A percentile compares a stretch with the other conserved stretches of the same genome.
Evolutionary conservation across 2,113 vertebrate species (phyloP).

Genomic region (Anthoscopus minutus): DNA sequence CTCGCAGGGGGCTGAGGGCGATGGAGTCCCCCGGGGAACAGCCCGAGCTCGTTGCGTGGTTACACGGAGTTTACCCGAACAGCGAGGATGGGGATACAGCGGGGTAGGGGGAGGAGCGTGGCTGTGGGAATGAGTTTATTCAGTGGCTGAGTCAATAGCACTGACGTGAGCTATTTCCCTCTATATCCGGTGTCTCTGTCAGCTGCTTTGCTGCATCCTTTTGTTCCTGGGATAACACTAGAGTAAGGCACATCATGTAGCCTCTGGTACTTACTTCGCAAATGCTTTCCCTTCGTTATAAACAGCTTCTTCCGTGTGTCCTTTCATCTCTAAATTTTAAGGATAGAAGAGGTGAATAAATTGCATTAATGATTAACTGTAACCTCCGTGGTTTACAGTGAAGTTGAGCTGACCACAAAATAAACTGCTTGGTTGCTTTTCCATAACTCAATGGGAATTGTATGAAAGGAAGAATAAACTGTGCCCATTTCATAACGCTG

Average conservation of each 20-base stretch:
- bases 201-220: conserved; percentile 50
- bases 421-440: background rate
- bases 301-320: background rate
- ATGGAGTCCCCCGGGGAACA: background rate
- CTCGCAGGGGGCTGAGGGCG: background rate
- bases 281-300: background rate
- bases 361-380: background rate
- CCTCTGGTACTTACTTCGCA: background rate
- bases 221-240: conserved; percentile 25
- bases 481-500: background rate
- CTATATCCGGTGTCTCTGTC: conserved; percentile 37
- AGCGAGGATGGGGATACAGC: background rate
- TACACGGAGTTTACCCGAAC: background rate
- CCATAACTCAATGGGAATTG: background rate
- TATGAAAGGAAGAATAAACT: background rate
- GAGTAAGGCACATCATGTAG: background rate
- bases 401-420: background rate
- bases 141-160: conserved; percentile 43
- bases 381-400: background rate
- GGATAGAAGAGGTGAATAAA: background rate
- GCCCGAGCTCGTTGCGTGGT: background rate
- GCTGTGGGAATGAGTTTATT: conserved; percentile 50
- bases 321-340: background rate
- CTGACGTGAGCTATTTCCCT: conserved; percentile 56
- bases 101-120: conserved; percentile 35